Base-by-base conservation (phyloP, 2,797 vertebrate genomes). In the Dendrocincla fuliginosa region DNA sequence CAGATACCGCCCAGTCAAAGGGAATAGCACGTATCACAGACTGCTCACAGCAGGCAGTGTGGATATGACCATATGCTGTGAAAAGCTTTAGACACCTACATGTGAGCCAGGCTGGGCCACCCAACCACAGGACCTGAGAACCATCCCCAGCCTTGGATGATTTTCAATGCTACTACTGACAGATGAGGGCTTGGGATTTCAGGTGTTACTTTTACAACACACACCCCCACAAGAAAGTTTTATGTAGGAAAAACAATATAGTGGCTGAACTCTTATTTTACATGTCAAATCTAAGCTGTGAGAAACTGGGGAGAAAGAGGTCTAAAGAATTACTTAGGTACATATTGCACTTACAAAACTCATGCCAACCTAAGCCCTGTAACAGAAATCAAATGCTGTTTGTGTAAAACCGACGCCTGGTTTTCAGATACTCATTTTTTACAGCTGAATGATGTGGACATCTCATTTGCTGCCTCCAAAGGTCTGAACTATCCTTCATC, bases 141-240 rank as follows among this genome's bases (percentile, higher is more conserved):
- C 11, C 4, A 0, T 3, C 37, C 63, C 44, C 7, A 16, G 35
- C n/a, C 69, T 25, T 7, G n/a, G 25, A 8, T 25, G 32, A 53
- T 11, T 46, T 30, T 32, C 77, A 57, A 0, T 5, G n/a, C 17
- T 30, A 35, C 9, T 16, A 11, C 5, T 16, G 44, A 22, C 24
- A 41, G 35, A 50, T 8, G 33, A 74, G 35, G 6, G 11, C 17
- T 70, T 23, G 16, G n/a, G 3, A 15, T 20, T 19, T 44, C 22
- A 18, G 33, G 12, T n/a, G 28, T 25, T 52, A 4, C 57, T 90
- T 57, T 5, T 9, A 70, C 24, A 86, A 47, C 22, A 65, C 9
- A 55, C 6, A 56, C 30, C 11, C 9, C 23, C 11, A 32, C 42
- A 55, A 13, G 6, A 37, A 56, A 42, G 35, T 18, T 42, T 61